Base-by-base conservation (phyloP, 1,140 invertebrate species). In the Elysia chlorotica region DNA sequence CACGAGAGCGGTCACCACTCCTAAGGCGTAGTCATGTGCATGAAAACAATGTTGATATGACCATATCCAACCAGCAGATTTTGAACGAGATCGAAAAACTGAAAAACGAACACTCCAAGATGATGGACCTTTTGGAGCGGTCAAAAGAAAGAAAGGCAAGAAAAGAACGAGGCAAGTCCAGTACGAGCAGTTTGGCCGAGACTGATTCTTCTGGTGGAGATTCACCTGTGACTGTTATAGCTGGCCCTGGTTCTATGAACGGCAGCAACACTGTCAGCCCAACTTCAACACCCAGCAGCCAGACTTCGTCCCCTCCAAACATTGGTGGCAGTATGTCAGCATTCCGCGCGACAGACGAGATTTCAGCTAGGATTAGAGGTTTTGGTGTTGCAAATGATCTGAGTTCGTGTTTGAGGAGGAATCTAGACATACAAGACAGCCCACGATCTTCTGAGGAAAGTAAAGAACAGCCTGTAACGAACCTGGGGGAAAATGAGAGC, bases 71-170 rank as follows among this genome's bases (percentile, higher is more conserved):
- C 31, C 3, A 56, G 4, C 66, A 69, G 53, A 69, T 71, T 17
- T 33, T 69, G 59, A 69, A 72, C 53, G 81, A 82, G 36, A 78
- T 84, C 59, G 77, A 79, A 3, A 77, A 74, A 31, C 70, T 84
- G 17, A 78, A 76, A 59, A 65, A 76, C 25, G 83, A 84, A 65
- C 83, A 84, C 75, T 57, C 72, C 14, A 78, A 75, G 65, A 82
- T 83, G 76, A 80, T 84, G 81, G 76, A 72, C 5, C 66, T 75
- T 57, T 73, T 78, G 53, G 73, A 67, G 33, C 77, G 56, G 62
- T 76, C 74, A 38, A 68, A 69, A 74, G 56, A 66, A 28, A 67
- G 53, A 57, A 65, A 61, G 17, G 17, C 19, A 21, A 35, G 21
- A 38, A 65, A 35, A 17, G 25, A n/a, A 25, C 31, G 37, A 23